Evolutionary conservation across 2,888 invertebrate genomes (phyloP).

Genomic region (Orthosia gracilis): DNA sequence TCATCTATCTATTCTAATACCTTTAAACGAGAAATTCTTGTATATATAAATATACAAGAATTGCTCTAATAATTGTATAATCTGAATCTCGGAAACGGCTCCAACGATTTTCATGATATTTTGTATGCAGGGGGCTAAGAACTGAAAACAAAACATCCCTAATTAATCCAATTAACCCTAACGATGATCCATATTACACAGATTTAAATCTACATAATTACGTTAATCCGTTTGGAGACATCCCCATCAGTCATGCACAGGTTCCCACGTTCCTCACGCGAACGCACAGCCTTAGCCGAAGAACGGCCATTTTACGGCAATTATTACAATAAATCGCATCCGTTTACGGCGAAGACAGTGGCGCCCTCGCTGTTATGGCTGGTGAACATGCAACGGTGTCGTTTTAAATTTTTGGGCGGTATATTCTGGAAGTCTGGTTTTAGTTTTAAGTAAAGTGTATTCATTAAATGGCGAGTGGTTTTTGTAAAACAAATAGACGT

Average conservation of each 20-base stretch:
- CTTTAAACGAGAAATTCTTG: too few species aligned
- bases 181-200: constrained; percentile 7
- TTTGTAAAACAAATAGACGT: too few species aligned
- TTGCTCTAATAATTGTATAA: too few species aligned
- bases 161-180: constrained; percentile 30
- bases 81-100: too few species aligned
- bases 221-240: constrained; percentile 61
- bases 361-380: constrained; percentile 76
- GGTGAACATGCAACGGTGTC: constrained; percentile 81
- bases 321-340: constrained; percentile 85
- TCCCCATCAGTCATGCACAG: constrained; percentile 59
- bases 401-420: constrained; percentile 70
- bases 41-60: too few species aligned
- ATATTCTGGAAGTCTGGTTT: constrained; percentile 61
- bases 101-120: too few species aligned
- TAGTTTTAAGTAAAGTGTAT: neutral
- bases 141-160: neutral
- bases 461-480: too few species aligned
- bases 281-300: constrained; percentile 67
- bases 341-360: constrained; percentile 81
- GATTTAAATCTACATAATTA: constrained; percentile 48
- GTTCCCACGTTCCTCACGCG: constrained; percentile 71
- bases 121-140: too few species aligned
- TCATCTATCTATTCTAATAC: too few species aligned
- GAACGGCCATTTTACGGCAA: constrained; percentile 78